phyloP scores from a whole-genome alignment of 2,888 invertebrate species.

The Diaperis boleti region DNA sequence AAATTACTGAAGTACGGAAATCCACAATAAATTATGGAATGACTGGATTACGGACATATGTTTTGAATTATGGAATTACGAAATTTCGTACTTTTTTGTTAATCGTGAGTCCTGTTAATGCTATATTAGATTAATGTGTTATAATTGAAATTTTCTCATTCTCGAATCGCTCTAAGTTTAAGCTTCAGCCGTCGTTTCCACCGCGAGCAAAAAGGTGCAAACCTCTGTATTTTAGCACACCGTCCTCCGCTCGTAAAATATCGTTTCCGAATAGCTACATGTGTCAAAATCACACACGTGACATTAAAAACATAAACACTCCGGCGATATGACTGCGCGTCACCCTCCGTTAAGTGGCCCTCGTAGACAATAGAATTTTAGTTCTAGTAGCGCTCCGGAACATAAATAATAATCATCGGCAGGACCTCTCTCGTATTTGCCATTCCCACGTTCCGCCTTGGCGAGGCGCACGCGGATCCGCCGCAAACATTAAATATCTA shows the following conservation, averaged over 20 bases:
- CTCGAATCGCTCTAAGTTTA: too few species aligned
- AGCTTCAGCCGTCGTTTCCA: conserved; percentile 27
- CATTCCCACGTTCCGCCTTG: conserved; percentile 64
- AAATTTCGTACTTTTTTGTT: too few species aligned
- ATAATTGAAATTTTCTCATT: too few species aligned
- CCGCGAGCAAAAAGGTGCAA: not conserved
- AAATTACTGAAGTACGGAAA: too few species aligned
- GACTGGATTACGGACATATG: too few species aligned
- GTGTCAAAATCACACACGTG: conserved; percentile 64
- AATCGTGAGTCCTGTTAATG: too few species aligned
- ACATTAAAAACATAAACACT: conserved; percentile 63
- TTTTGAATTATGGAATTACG: too few species aligned
- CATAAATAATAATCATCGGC: conserved; percentile 65
- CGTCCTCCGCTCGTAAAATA: conserved; percentile 28
- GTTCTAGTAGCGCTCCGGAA: conserved; percentile 56
- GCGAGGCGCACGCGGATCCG: conserved; percentile 60
- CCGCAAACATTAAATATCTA: conserved; percentile 66
- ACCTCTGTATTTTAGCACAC: too few species aligned
- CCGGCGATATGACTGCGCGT: conserved; percentile 48
- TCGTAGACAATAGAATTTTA: conserved; percentile 59
- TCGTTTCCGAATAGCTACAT: conserved; percentile 51
- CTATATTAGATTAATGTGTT: too few species aligned
- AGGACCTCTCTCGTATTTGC: conserved; percentile 61
- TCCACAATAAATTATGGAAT: too few species aligned
- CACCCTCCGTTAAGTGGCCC: conserved; percentile 54